Evolutionary conservation across 1,140 invertebrate genomes (phyloP), one percentile per base, ranked within the genome.

Genomic region (Drosophila subpulchrella): DNA sequence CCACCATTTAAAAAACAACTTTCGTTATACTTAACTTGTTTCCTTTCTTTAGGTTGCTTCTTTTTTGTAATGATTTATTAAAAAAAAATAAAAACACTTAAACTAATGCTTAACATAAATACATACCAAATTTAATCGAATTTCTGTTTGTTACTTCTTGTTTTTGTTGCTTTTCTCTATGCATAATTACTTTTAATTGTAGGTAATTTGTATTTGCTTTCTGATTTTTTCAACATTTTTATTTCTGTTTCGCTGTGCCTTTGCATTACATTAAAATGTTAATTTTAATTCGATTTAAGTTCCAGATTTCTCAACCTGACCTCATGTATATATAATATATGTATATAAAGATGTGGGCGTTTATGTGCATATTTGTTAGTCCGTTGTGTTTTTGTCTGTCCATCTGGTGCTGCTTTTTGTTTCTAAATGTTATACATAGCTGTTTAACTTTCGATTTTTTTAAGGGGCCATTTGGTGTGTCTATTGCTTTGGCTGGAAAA

Each of bases 21-120:
- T 11, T 30, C n/a, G 36, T n/a, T 41, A 13, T 13, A 10, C 59
- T 53, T 61, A 42, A 50, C 36, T 67, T 34, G 17, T 48, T 79
- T 72, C 46, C 6, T 59, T 63, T 77, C 67, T 54, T 59, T 75
- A 80, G 58, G 47, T 77, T 85, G 44, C 61, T 68, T 61, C 61
- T 47, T 61, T 56, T 57, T 70, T 48, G 34, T 71, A 72, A 71
- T 72, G 67, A 15, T 65, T 75, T 75, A 78, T 85, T 78, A 74
- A 82, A 85, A 79, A 81, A 85, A 85, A 85, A 78, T 67, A 85
- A 85, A 85, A 85, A 85, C 77, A 85, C 81, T 85, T 85, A 85
- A 85, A 65, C 81, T 85, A 85, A 85, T 67, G 63, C 82, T 75
- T 85, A 86, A 70, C 79, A 78, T 86, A 81, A 77, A 75, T 85